phyloP scores from a whole-genome alignment of 2,797 vertebrate genomes.

The Selene dorsalis region DNA sequence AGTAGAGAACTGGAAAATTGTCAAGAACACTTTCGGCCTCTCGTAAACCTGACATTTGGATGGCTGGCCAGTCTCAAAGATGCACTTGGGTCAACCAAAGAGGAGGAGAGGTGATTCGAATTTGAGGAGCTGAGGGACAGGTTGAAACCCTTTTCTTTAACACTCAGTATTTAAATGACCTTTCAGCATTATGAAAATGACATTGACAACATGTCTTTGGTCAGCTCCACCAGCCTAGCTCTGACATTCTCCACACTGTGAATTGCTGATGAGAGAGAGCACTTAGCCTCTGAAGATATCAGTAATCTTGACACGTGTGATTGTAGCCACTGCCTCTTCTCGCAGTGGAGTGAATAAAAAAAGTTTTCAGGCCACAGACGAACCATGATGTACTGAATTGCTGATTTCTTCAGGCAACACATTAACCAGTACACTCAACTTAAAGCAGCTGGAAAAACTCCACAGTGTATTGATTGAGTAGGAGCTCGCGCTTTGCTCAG shows the following conservation, averaged over 20 bases:
- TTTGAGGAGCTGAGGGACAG: conserved; percentile 27
- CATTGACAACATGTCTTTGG: conserved; percentile 39
- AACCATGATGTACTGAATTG: conserved; percentile 58
- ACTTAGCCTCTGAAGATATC: conserved; percentile 65
- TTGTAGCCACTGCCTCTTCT: conserved; percentile 68
- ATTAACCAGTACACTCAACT: conserved; percentile 66
- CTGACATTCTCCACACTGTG: conserved; percentile 63
- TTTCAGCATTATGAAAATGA: conserved; percentile 48
- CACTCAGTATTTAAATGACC: conserved; percentile 52
- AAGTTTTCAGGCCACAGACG: conserved; percentile 51
- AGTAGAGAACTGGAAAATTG: not conserved
- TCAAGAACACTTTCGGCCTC: conserved; percentile 9
- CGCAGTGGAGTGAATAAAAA: conserved; percentile 46
- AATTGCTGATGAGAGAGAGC: conserved; percentile 58
- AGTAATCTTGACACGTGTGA: conserved; percentile 77
- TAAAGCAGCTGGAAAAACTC: conserved; percentile 66
- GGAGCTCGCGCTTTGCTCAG: conserved; percentile 34
- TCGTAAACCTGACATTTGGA: conserved; percentile 9
- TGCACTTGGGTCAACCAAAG: conserved; percentile 11
- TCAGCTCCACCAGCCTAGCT: conserved; percentile 44
- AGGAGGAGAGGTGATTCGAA: conserved; percentile 28
- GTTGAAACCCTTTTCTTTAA: conserved; percentile 36
- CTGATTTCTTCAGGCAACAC: conserved; percentile 70
- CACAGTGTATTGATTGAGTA: conserved; percentile 61
- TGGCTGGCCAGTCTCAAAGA: not conserved